Percentiles rank a stretch among this genome's conserved stretches.
These are phyloP conservation scores for Drosophila dunni DNA, from an alignment of 1,140 invertebrate species.

Conservation along the genomic window DNA sequence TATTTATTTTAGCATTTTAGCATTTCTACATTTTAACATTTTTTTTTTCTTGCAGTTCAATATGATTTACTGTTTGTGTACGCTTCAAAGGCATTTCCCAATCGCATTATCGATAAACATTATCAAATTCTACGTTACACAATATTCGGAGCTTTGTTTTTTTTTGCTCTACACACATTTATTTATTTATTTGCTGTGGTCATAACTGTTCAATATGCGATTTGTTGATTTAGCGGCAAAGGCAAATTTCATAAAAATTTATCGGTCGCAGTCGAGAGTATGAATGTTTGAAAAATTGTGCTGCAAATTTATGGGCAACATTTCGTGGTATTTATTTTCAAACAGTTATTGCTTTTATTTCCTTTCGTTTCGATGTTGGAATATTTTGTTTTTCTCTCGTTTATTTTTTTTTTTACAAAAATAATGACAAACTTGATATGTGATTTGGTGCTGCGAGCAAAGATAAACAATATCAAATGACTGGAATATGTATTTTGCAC, in stretches of 20 bases:
- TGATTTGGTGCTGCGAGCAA: slow-evolving; percentile 15
- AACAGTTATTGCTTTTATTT: slow-evolving; percentile 60
- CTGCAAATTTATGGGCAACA: slow-evolving; percentile 45
- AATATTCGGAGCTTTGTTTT: background rate
- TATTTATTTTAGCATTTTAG: too few species aligned
- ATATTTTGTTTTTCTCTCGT: background rate
- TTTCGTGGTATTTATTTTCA: slow-evolving; percentile 42
- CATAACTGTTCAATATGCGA: slow-evolving; percentile 33
- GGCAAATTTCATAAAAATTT: slow-evolving; percentile 40
- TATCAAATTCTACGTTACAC: slow-evolving; percentile 31
- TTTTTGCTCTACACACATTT: slow-evolving; percentile 16
- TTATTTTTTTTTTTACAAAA: slow-evolving; percentile 36
- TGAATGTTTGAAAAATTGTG: slow-evolving; percentile 13
- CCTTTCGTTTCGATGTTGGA: slow-evolving; percentile 2
- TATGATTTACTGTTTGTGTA: slow-evolving; percentile 6
- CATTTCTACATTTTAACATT: background rate
- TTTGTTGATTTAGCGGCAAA: slow-evolving; percentile 43
- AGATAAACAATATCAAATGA: slow-evolving; percentile 54
- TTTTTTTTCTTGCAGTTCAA: background rate
- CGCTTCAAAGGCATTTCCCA: background rate
- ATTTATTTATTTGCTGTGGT: slow-evolving; percentile 19
- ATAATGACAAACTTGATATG: slow-evolving; percentile 59
- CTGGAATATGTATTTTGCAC: background rate
- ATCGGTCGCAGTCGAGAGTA: background rate
- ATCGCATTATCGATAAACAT: slow-evolving; percentile 26